Percentiles rank a stretch among this genome's conserved stretches.
Evolutionary conservation across 2,797 vertebrate species (phyloP).

Genomic region (Parauchenoglanis punctatus): DNA sequence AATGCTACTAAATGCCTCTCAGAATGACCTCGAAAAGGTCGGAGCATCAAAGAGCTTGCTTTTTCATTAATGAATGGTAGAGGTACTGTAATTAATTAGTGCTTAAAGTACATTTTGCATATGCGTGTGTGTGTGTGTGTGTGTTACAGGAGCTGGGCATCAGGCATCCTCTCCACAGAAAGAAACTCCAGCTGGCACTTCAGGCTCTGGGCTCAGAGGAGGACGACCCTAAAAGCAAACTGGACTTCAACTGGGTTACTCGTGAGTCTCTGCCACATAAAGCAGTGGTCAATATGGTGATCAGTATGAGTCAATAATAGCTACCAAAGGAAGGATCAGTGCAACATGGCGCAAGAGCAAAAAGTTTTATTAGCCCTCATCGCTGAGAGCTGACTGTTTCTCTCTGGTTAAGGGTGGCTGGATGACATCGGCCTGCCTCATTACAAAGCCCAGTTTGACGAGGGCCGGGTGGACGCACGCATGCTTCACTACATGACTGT

Average conservation of each 20-base stretch:
- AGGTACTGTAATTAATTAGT: not conserved
- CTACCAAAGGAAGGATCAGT: not conserved
- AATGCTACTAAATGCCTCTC: slow-evolving; percentile 89
- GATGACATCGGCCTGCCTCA: slow-evolving; percentile 98
- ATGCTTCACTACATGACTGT: slow-evolving; percentile 94
- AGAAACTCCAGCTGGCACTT: slow-evolving; percentile 93
- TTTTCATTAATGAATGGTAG: not conserved
- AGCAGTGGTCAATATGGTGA: not conserved
- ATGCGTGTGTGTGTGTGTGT: not conserved
- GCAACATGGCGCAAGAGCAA: not conserved
- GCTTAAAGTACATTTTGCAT: not conserved
- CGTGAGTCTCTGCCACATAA: slow-evolving; percentile 75
- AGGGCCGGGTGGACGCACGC: slow-evolving; percentile 89
- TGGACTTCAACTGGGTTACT: slow-evolving; percentile 97
- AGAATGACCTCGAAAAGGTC: slow-evolving; percentile 94
- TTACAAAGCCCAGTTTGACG: slow-evolving; percentile 97
- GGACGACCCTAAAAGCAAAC: slow-evolving; percentile 84
- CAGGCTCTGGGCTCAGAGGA: slow-evolving; percentile 87
- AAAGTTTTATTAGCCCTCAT: not conserved
- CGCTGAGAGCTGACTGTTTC: not conserved
- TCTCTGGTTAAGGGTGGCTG: slow-evolving; percentile 83
- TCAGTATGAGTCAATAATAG: not conserved
- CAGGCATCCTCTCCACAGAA: slow-evolving; percentile 88
- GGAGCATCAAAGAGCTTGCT: not conserved
- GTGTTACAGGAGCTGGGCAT: slow-evolving; percentile 86